phyloP scores from a whole-genome alignment of 2,888 invertebrate species.

The Lycaena phlaeas region DNA sequence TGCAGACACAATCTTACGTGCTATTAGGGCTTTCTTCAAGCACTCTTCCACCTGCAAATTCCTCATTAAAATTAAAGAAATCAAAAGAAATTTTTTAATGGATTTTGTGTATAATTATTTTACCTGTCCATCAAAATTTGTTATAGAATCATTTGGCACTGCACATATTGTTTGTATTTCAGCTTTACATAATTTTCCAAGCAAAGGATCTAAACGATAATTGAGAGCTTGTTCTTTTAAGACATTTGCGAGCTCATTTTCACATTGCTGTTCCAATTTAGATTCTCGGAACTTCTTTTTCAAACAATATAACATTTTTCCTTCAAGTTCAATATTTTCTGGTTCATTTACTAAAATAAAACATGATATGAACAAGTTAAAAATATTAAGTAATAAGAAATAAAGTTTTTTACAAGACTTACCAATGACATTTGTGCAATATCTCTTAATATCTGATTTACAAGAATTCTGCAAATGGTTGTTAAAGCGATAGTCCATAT shows the following conservation, averaged over 20 bases:
- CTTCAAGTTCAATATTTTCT: slow-evolving; percentile 83
- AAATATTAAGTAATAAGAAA: no score
- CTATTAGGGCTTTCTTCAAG: slow-evolving; percentile 86
- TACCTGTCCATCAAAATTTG: slow-evolving; percentile 64
- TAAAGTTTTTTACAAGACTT: no score
- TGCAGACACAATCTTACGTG: slow-evolving; percentile 79
- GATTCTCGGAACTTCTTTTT: slow-evolving; percentile 85
- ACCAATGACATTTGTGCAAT: slow-evolving; percentile 60
- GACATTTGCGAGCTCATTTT: slow-evolving; percentile 85
- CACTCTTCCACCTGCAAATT: slow-evolving; percentile 95
- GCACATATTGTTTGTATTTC: slow-evolving; percentile 79
- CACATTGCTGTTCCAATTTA: slow-evolving; percentile 82
- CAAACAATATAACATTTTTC: slow-evolving; percentile 86
- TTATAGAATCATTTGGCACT: slow-evolving; percentile 51
- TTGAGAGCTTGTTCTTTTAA: slow-evolving; percentile 92
- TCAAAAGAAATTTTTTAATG: no score
- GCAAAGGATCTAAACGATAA: slow-evolving; percentile 89
- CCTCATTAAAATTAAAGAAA: no score
- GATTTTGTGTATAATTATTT: no score
- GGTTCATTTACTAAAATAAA: slow-evolving; percentile 55
- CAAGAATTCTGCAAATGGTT: slow-evolving; percentile 87
- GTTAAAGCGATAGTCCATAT: slow-evolving; percentile 91
- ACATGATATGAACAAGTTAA: no score
- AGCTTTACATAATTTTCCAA: slow-evolving; percentile 85
- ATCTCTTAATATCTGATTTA: slow-evolving; percentile 83